These are phyloP conservation scores for Girardinus metallicus DNA, from an alignment of 2,797 vertebrate species.

Conservation along the genomic window DNA sequence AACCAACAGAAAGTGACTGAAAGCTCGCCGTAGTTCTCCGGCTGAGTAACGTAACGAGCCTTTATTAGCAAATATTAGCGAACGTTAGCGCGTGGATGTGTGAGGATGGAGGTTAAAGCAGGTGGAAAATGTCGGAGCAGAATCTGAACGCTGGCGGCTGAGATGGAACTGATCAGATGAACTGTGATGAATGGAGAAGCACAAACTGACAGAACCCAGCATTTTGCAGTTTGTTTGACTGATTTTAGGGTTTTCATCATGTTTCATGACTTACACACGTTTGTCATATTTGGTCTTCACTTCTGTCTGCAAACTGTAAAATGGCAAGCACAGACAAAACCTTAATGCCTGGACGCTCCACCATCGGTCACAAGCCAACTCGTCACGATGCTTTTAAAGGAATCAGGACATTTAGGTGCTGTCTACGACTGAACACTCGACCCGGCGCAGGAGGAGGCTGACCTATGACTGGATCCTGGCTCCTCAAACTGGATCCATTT, in stretches of 20 bases:
- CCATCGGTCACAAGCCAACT: slow-evolving; percentile 2
- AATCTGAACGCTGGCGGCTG: slow-evolving; percentile 32
- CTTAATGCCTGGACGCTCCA: slow-evolving; percentile 37
- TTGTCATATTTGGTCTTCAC: slow-evolving; percentile 73
- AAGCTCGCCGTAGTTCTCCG: no score
- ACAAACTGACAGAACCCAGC: slow-evolving; percentile 49
- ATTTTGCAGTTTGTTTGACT: slow-evolving; percentile 56
- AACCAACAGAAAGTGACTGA: not conserved
- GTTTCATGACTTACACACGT: slow-evolving; percentile 68
- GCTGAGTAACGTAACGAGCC: slow-evolving; percentile 34
- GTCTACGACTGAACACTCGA: not conserved
- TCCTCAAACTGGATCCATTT: slow-evolving; percentile 80
- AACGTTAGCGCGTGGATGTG: slow-evolving; percentile 28
- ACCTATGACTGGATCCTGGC: slow-evolving; percentile 87
- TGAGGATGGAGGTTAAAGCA: slow-evolving; percentile 48
- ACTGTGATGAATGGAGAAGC: slow-evolving; percentile 47
- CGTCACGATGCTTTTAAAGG: not conserved
- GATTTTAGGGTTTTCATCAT: slow-evolving; percentile 39
- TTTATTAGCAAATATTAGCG: not conserved
- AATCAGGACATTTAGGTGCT: not conserved
- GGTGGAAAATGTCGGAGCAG: slow-evolving; percentile 20
- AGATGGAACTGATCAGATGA: slow-evolving; percentile 46
- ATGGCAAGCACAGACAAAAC: slow-evolving; percentile 63
- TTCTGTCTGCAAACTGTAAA: slow-evolving; percentile 77
- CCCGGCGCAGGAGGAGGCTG: slow-evolving; percentile 44